phyloP scores from a whole-genome alignment of 2,113 vertebrate species.

The Cyanoramphus novaezelandiae region DNA sequence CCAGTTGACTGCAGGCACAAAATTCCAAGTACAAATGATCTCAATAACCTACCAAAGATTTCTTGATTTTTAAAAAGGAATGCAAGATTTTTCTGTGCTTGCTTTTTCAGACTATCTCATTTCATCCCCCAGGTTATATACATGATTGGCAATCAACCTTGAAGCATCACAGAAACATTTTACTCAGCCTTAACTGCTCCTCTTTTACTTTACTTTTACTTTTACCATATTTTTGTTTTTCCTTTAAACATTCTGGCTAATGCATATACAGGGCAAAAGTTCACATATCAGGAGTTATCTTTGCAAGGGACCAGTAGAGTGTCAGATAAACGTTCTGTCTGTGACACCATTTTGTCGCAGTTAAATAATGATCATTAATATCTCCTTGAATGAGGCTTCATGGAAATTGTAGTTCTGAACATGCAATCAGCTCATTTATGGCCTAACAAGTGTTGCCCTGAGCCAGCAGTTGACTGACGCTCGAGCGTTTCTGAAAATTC shows the following conservation, averaged over 20 bases:
- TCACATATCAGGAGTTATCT: background rate
- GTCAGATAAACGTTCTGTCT: background rate
- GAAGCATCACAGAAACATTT: background rate
- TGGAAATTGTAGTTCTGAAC: constrained; percentile 45
- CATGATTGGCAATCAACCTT: background rate
- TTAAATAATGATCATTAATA: constrained; percentile 42
- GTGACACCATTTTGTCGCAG: background rate
- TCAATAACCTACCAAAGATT: background rate
- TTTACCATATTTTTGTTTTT: background rate
- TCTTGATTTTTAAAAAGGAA: background rate
- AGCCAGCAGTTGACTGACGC: background rate
- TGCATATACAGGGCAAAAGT: rapidly evolving
- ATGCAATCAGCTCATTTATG: constrained; percentile 35
- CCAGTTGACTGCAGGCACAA: background rate
- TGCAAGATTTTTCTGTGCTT: background rate
- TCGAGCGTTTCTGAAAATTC: background rate
- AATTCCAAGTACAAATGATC: background rate
- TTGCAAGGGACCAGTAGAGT: background rate
- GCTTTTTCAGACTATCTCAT: background rate
- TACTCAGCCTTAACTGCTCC: background rate
- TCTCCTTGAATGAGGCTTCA: constrained; percentile 15
- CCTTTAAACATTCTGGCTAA: background rate
- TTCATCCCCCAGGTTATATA: background rate
- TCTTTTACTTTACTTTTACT: background rate
- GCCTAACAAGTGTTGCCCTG: background rate